Conservation (phyloP, 2,888 invertebrate genomes). For the Choreutis nemorana region DNA sequence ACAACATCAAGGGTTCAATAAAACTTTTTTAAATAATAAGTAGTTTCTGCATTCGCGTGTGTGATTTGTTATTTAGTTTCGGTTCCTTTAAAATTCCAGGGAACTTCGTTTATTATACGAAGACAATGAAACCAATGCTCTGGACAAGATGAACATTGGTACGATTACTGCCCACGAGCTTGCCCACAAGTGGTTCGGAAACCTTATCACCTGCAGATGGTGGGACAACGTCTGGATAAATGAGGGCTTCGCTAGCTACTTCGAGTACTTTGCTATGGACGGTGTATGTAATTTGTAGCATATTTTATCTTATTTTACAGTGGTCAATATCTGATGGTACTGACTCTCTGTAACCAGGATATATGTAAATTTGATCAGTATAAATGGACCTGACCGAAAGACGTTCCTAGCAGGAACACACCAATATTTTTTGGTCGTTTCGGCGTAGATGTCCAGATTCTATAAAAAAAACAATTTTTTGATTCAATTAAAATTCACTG, state of each 20-base stretch:
- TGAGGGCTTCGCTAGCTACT: conserved; percentile 77
- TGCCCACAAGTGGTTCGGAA: conserved; percentile 84
- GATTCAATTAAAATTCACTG: too few species aligned
- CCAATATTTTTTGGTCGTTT: too few species aligned
- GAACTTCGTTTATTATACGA: conserved; percentile 49
- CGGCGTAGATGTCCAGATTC: too few species aligned
- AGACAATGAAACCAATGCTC: conserved; percentile 42
- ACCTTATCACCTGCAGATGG: conserved; percentile 75
- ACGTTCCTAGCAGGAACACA: too few species aligned
- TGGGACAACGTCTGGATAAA: conserved; percentile 79
- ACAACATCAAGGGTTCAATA: not conserved
- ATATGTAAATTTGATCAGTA: too few species aligned
- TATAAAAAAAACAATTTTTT: too few species aligned
- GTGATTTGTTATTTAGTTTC: not conserved
- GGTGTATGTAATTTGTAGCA: conserved; percentile 38
- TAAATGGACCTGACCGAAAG: too few species aligned
- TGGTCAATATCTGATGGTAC: too few species aligned
- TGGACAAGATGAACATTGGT: conserved; percentile 49
- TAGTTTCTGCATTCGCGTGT: not conserved
- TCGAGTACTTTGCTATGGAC: conserved; percentile 69
- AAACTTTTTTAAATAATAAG: not conserved
- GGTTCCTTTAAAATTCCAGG: conserved; percentile 19
- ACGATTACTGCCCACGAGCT: conserved; percentile 66
- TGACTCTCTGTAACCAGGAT: too few species aligned
- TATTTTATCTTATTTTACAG: too few species aligned